These are phyloP conservation scores for Aricia agestis DNA, from an alignment of 1,140 invertebrate species.

Conservation along the genomic window DNA sequence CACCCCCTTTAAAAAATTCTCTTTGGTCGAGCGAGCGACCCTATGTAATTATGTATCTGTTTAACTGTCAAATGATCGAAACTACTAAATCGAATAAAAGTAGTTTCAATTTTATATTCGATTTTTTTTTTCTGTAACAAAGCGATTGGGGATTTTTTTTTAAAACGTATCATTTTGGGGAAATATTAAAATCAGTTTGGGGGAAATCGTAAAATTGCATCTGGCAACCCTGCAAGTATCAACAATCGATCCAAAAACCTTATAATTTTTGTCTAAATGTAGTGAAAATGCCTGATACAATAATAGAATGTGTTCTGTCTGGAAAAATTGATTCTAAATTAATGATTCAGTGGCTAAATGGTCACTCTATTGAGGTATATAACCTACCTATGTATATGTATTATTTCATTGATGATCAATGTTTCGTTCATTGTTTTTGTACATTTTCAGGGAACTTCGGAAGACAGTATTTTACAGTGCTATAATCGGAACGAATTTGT, in stretches of 20 bases:
- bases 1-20: too few species aligned
- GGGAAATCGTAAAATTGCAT: too few species aligned
- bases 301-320: constrained; percentile 58
- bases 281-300: constrained; percentile 57
- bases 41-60: too few species aligned
- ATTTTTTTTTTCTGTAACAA: too few species aligned
- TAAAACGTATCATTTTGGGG: too few species aligned
- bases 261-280: constrained; percentile 31
- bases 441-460: constrained; percentile 50
- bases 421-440: constrained; percentile 30
- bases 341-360: constrained; percentile 57
- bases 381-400: constrained; percentile 41
- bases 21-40: too few species aligned
- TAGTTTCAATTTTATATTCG: too few species aligned
- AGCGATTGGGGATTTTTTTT: too few species aligned
- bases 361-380: constrained; percentile 58
- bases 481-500: constrained; percentile 61
- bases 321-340: constrained; percentile 51
- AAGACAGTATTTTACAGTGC: constrained; percentile 56
- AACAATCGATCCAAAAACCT: constrained; percentile 37
- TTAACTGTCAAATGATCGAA: too few species aligned
- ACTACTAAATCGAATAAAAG: too few species aligned
- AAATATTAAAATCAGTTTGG: too few species aligned
- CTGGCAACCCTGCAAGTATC: too few species aligned
- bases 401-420: constrained; percentile 15